Conservation (phyloP, 2,113 vertebrate species). For the Tinamus guttatus region DNA sequence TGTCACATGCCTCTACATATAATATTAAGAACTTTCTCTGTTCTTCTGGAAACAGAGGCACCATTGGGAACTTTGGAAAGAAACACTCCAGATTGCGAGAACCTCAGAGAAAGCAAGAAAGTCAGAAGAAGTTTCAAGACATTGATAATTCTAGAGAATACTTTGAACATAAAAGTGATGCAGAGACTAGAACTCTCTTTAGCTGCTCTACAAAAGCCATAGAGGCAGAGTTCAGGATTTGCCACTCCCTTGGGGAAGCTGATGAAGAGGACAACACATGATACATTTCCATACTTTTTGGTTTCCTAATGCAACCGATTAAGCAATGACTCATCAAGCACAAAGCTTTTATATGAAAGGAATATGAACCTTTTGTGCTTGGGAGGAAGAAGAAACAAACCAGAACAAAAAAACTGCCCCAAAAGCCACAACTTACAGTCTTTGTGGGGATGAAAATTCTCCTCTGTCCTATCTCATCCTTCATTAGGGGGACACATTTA, state of each 20-base stretch:
- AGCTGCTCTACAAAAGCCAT: not conserved
- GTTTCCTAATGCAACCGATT: not conserved
- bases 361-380: not conserved
- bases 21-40: not conserved
- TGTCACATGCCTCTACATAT: not conserved
- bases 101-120: not conserved
- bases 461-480: not conserved
- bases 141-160: not conserved
- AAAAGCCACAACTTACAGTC: not conserved
- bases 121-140: not conserved
- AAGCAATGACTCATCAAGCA: not conserved
- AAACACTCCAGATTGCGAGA: not conserved
- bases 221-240: not conserved
- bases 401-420: not conserved
- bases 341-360: not conserved
- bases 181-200: not conserved
- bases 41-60: constrained; percentile 1
- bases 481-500: not conserved
- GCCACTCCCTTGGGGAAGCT: not conserved
- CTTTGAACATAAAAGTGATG: not conserved
- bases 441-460: not conserved
- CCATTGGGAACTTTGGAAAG: not conserved
- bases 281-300: not conserved
- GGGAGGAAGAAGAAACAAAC: not conserved
- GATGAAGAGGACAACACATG: not conserved